Conservation (phyloP, 2,888 invertebrate species). For the Leucophenga montana region DNA sequence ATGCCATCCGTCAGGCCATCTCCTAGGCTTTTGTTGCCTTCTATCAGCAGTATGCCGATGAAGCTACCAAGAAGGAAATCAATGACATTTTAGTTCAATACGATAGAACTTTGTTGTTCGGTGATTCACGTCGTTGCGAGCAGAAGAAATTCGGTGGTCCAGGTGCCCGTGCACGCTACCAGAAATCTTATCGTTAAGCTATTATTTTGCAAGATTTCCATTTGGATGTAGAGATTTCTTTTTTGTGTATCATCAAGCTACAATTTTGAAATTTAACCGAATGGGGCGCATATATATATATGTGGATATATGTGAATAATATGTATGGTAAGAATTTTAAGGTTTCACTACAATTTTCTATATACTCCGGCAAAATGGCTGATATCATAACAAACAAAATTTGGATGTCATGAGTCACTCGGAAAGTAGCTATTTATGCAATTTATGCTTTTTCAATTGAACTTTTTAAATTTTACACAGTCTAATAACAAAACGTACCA, state of each 20-base stretch:
- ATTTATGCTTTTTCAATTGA: too few relatives aligned
- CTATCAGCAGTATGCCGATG: conserved; percentile 99
- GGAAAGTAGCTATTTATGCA: too few relatives aligned
- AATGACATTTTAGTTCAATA: conserved; percentile 98
- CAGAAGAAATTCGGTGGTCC: conserved; percentile 99
- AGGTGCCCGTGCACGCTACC: conserved; percentile 99
- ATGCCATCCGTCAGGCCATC: conserved; percentile 98
- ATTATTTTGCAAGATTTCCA: conserved; percentile 51
- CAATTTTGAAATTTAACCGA: too few relatives aligned
- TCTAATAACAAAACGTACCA: too few relatives aligned
- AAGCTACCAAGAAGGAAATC: conserved; percentile 99
- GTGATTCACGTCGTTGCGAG: conserved; percentile 99
- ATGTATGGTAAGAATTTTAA: conserved; percentile 26
- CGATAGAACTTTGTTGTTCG: conserved; percentile 96
- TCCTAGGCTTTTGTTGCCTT: conserved; percentile 98
- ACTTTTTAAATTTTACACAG: too few relatives aligned
- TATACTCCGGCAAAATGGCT: too few relatives aligned
- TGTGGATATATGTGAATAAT: conserved; percentile 41
- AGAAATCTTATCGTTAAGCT: conserved; percentile 99
- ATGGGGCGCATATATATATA: conserved; percentile 53
- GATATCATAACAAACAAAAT: too few relatives aligned
- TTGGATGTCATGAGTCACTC: too few relatives aligned
- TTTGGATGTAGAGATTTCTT: conserved; percentile 56
- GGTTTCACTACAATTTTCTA: too few relatives aligned
- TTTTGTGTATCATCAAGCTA: neutral